Percentiles rank a stretch among this genome's conserved stretches.
Evolutionary conservation across 2,113 vertebrate genomes (phyloP).

Genomic region (Xiphophorus couchianus): DNA sequence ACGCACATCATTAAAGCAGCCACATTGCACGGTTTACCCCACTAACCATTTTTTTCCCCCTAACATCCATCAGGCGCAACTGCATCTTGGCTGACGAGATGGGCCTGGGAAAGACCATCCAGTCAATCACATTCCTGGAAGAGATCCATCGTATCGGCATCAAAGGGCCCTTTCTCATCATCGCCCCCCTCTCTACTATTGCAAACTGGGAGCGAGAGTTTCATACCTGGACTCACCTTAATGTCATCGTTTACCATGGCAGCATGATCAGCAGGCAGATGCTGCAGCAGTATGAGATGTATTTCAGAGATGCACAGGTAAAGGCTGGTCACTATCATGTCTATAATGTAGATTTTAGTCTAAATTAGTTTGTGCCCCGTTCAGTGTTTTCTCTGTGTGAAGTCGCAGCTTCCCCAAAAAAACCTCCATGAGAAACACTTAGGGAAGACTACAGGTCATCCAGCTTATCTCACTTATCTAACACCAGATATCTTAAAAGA

Average conservation of each 20-base stretch:
- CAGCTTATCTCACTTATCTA: slow-evolving; percentile 1
- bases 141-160: slow-evolving; percentile 92
- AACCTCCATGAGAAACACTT: no score
- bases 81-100: slow-evolving; percentile 99
- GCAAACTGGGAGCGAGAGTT: slow-evolving; percentile 98
- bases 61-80: slow-evolving; percentile 84
- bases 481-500: not conserved
- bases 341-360: no score
- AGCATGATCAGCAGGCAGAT: slow-evolving; percentile 97
- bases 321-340: not conserved
- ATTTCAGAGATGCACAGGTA: slow-evolving; percentile 97
- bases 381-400: no score
- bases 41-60: not conserved
- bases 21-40: not conserved
- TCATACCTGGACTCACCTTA: slow-evolving; percentile 93
- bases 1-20: not conserved
- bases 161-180: slow-evolving; percentile 93
- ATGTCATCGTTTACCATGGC: slow-evolving; percentile 97
- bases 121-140: slow-evolving; percentile 96
- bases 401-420: not conserved
- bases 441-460: not conserved
- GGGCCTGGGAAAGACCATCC: slow-evolving; percentile 99
- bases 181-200: slow-evolving; percentile 97
- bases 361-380: no score
- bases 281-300: slow-evolving; percentile 99